These are phyloP conservation scores for Trissolcus brochymenae DNA, from an alignment of 2,888 invertebrate species.

Conservation along the genomic window DNA sequence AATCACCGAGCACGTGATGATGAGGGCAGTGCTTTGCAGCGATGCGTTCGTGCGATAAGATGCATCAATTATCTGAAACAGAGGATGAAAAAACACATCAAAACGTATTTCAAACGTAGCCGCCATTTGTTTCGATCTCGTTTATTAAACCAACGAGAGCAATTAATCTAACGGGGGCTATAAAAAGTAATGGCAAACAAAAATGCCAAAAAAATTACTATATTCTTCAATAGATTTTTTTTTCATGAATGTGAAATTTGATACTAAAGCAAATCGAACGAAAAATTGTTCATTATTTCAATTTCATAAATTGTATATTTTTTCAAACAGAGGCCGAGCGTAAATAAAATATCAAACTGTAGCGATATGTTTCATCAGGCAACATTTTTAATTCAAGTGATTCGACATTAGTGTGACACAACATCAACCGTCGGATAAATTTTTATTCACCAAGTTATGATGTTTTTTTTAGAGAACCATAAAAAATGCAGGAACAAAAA, in stretches of 20 bases:
- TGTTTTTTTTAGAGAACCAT: background rate
- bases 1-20: slow-evolving; percentile 88
- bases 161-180: background rate
- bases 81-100: slow-evolving; percentile 62
- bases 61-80: slow-evolving; percentile 90
- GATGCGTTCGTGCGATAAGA: slow-evolving; percentile 91
- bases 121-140: background rate
- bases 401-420: slow-evolving; percentile 8
- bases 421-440: slow-evolving; percentile 24
- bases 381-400: no score
- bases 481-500: slow-evolving; percentile 11
- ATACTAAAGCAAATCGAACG: no score
- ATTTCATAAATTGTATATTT: no score
- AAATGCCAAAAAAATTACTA: no score
- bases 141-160: background rate
- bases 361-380: no score
- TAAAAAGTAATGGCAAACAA: background rate
- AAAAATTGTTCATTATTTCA: no score
- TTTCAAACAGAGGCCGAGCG: no score
- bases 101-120: slow-evolving; percentile 3
- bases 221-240: no score
- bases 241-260: no score
- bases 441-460: slow-evolving; percentile 6
- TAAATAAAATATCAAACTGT: no score
- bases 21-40: slow-evolving; percentile 89